phyloP scores from a whole-genome alignment of 1,140 invertebrate genomes.

The Cotesia chilonis region DNA sequence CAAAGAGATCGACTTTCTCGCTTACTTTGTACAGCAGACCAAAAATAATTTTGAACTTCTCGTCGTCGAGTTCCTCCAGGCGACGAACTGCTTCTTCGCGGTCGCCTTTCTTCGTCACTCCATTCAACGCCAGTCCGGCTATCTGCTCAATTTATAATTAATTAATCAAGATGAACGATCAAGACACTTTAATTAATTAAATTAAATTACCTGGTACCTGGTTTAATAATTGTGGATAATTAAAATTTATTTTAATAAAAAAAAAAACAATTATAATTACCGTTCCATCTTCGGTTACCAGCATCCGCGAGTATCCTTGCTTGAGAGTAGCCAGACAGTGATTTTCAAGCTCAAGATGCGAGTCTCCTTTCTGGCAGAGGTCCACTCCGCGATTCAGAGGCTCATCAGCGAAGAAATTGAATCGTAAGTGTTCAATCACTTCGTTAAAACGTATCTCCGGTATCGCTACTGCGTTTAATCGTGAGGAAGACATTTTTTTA shows the following conservation, averaged over 20 bases:
- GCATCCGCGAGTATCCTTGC: constrained; percentile 78
- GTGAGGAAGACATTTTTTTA: constrained; percentile 51
- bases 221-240: too few species aligned
- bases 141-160: constrained; percentile 64
- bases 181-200: background rate
- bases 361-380: constrained; percentile 72
- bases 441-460: constrained; percentile 66
- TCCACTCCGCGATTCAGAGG: constrained; percentile 80
- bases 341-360: constrained; percentile 76
- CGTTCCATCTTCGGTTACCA: constrained; percentile 68
- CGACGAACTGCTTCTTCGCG: constrained; percentile 69
- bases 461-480: constrained; percentile 57
- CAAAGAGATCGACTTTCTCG: constrained; percentile 70
- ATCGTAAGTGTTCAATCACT: constrained; percentile 75
- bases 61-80: constrained; percentile 67
- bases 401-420: constrained; percentile 81
- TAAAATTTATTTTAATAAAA: background rate
- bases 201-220: background rate
- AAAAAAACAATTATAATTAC: constrained; percentile 59
- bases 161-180: background rate
- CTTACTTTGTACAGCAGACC: constrained; percentile 72
- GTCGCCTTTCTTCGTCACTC: constrained; percentile 69
- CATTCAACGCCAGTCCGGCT: constrained; percentile 74
- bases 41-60: constrained; percentile 74
- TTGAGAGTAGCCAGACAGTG: constrained; percentile 75